A percentile compares a stretch with the other conserved stretches of the same genome.
Evolutionary conservation across 2,797 vertebrate species (phyloP).

Genomic region (Siniperca obscura): DNA sequence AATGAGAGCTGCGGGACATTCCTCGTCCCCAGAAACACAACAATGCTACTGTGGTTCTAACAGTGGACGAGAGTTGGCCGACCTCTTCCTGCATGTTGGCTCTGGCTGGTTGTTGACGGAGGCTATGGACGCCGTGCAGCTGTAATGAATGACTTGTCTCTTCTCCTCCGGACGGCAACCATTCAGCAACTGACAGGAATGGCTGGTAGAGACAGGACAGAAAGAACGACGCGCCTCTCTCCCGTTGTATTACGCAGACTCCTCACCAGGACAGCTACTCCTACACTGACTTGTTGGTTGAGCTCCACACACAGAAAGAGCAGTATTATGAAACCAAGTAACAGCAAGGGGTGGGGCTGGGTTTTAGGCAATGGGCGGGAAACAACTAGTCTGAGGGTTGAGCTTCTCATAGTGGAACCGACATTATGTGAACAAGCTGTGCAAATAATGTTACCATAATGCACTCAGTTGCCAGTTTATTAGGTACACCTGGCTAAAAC

Average conservation of each 20-base stretch:
- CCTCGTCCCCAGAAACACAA: constrained; percentile 63
- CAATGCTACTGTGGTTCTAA: constrained; percentile 66
- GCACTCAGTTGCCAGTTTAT: neutral
- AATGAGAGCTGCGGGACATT: constrained; percentile 67
- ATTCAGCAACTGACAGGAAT: constrained; percentile 32
- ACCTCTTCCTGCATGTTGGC: constrained; percentile 82
- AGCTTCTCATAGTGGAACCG: constrained; percentile 48
- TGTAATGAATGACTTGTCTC: constrained; percentile 67
- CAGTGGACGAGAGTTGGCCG: constrained; percentile 68
- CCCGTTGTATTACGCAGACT: constrained; percentile 36
- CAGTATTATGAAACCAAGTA: constrained; percentile 70
- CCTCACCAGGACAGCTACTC: constrained; percentile 50
- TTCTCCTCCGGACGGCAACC: constrained; percentile 54
- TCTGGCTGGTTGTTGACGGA: constrained; percentile 57
- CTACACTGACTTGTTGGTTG: constrained; percentile 43
- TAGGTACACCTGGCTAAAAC: neutral
- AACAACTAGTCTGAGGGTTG: constrained; percentile 58
- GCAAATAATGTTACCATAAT: constrained; percentile 31
- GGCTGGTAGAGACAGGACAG: constrained; percentile 49
- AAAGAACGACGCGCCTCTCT: constrained; percentile 45
- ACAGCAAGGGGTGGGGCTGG: constrained; percentile 72
- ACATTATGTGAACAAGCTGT: constrained; percentile 30
- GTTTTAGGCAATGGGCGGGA: constrained; percentile 74
- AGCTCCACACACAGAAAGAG: constrained; percentile 45
- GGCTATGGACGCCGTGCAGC: constrained; percentile 42